Base-by-base conservation (phyloP, 2,113 vertebrate species). In the Ailurus styani region DNA sequence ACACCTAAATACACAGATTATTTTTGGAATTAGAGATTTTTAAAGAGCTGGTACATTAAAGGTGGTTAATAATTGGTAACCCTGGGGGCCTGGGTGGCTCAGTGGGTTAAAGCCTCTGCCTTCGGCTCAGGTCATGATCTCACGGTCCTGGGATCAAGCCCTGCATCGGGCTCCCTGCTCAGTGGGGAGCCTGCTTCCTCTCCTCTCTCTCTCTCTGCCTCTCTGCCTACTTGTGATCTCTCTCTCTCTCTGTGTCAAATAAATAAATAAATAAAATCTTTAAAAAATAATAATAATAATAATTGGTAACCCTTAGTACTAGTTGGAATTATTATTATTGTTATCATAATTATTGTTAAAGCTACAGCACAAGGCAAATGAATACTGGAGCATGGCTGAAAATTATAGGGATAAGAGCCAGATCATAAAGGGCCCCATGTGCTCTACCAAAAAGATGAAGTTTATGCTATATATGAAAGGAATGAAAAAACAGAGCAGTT, bases 331-430 rank as follows among this genome's bases (percentile, higher is more conserved):
- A 70, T 55, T 66, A 82, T 64, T 64, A 18, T 34, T 64, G 73
- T 70, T 88, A 93, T 75, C 40, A 91, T 85, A 85, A 88, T 82
- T 85, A 62, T 62, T 91, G 14, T 68, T 94, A 91, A 91, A 64
- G 21, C 5, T 95, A 34, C 1, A 68, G 27, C 54, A 93, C 7
- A 72, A 31, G 42, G 13, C 47, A 20, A 94, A 84, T 78, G 64
- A 96, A 55, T 84, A 40, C 14, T 94, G 34, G 55, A 17, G 2
- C 18, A 29, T 55, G 21, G 25, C 17, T 87, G 13, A 77, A 92
- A 94, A 85, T 57, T 81, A 54, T 34, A 90, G 23, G 45, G 6
- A 92, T 95, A 77, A 47, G 83, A 90, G 11, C 4, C 47, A 79
- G 18, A 73, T 81, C n/a, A 60, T 8, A 18, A 18, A 96, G 21